Percentiles rank a stretch among this genome's conserved stretches.
These are phyloP conservation scores for Hoplias malabaricus DNA, from an alignment of 2,113 vertebrate genomes.

Conservation along the genomic window DNA sequence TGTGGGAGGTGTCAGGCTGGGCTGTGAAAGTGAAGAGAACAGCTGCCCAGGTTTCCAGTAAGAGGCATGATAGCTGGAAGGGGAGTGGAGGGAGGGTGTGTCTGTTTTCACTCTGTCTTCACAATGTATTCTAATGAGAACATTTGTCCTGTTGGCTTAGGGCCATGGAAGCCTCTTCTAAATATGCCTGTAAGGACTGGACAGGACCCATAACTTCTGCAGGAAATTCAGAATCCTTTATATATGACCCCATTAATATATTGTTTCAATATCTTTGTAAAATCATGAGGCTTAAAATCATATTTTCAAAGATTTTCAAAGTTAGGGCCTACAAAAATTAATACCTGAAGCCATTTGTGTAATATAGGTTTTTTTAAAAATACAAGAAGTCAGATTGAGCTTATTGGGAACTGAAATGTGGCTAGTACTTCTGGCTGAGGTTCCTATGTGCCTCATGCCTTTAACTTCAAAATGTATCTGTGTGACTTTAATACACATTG, in stretches of 20 bases:
- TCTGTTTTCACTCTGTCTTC: constrained; percentile 33
- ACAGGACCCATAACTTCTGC: background rate
- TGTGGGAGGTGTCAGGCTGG: constrained; percentile 45
- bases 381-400: background rate
- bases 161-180: background rate
- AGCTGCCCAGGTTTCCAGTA: constrained; percentile 58
- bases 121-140: constrained; percentile 51
- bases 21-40: constrained; percentile 43
- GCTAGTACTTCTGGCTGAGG: background rate
- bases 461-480: constrained; percentile 24
- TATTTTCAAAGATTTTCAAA: no score
- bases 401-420: background rate
- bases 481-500: background rate
- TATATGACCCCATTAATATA: background rate
- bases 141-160: constrained; percentile 12
- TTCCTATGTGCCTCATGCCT: background rate
- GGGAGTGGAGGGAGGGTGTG: constrained; percentile 40
- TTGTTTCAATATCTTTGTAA: no score
- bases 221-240: background rate
- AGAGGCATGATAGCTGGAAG: constrained; percentile 36
- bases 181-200: background rate
- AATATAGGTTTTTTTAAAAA: no score
- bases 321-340: background rate
- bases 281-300: no score
- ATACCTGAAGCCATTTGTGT: background rate